Evolutionary conservation across 2,888 invertebrate species (phyloP).

Genomic region (Agrochola lota): DNA sequence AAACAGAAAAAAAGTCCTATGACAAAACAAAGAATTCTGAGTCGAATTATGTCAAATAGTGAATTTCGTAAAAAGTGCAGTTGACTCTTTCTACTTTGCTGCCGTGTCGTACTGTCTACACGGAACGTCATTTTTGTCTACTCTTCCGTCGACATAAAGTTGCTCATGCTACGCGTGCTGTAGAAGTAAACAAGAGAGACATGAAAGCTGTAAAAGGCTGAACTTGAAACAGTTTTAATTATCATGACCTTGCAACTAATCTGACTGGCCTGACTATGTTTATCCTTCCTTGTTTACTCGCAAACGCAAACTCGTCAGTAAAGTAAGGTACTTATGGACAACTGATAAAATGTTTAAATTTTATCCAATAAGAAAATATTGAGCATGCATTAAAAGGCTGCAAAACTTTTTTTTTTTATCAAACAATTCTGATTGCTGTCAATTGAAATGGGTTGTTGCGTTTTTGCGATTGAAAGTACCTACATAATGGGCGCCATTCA

Average conservation of each 20-base stretch:
- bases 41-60: too few species aligned
- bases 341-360: neutral
- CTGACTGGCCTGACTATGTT: neutral
- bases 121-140: too few species aligned
- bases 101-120: too few species aligned
- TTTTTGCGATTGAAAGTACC: slow-evolving; percentile 21
- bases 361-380: neutral
- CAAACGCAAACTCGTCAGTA: neutral
- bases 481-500: slow-evolving; percentile 14
- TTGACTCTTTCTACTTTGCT: too few species aligned
- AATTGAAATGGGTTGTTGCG: slow-evolving; percentile 40
- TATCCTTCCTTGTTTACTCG: slow-evolving; percentile 13
- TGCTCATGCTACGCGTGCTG: too few species aligned
- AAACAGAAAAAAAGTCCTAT: too few species aligned
- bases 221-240: neutral
- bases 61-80: too few species aligned
- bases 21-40: too few species aligned
- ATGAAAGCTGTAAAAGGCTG: neutral
- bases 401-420: slow-evolving; percentile 20
- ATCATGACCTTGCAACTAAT: slow-evolving; percentile 3
- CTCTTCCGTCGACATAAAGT: too few species aligned
- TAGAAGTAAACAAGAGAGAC: neutral
- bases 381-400: neutral
- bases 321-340: neutral
- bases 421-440: slow-evolving; percentile 47